phyloP scores from a whole-genome alignment of 2,888 invertebrate species.

The Miltochrista miniata region DNA sequence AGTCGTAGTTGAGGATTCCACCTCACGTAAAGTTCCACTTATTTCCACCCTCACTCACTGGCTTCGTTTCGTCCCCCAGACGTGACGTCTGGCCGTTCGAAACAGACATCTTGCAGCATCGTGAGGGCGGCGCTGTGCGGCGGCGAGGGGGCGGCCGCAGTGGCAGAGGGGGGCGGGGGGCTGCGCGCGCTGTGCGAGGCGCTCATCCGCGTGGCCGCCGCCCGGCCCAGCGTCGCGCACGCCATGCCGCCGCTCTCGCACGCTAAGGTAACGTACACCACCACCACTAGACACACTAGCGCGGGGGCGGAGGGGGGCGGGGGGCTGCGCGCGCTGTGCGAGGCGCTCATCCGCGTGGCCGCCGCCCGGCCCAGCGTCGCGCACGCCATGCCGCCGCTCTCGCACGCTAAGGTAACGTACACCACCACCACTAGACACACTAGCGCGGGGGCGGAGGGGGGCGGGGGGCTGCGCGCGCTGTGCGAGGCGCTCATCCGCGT shows the following conservation, averaged over 20 bases:
- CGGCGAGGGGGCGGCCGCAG: conserved; percentile 10
- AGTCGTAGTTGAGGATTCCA: too few species aligned
- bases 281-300: background rate
- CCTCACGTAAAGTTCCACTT: too few species aligned
- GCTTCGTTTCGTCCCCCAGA: conserved; percentile 40
- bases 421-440: too few species aligned
- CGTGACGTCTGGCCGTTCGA: conserved; percentile 63
- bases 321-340: conserved; percentile 35
- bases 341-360: conserved; percentile 82
- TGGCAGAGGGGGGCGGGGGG: conserved; percentile 23
- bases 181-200: conserved; percentile 54
- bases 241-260: conserved; percentile 77
- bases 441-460: conserved; percentile 3
- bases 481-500: conserved; percentile 78
- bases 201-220: conserved; percentile 79
- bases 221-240: conserved; percentile 69
- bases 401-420: conserved; percentile 72
- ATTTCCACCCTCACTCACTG: too few species aligned
- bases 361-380: conserved; percentile 67
- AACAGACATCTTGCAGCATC: conserved; percentile 59
- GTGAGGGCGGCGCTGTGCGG: conserved; percentile 41
- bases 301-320: conserved; percentile 4
- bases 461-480: conserved; percentile 32
- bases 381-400: conserved; percentile 79
- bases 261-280: conserved; percentile 67